These are phyloP conservation scores for Ptychoptera albimana DNA, from an alignment of 2,888 invertebrate genomes.

Conservation along the genomic window DNA sequence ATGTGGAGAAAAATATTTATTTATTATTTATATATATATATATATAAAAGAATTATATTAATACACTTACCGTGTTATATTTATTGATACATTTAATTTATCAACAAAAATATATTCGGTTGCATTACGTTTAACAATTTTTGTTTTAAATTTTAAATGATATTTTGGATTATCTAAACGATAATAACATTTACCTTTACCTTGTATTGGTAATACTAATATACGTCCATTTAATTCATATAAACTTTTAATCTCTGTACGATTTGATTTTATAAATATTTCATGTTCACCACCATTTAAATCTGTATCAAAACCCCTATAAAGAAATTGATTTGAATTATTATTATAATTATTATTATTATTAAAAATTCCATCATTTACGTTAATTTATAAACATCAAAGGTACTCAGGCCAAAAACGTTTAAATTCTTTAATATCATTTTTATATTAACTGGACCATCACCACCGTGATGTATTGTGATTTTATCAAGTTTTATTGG, in stretches of 20 bases:
- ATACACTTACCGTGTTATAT: background rate
- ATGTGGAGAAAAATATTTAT: slow-evolving; percentile 13
- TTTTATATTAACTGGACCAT: slow-evolving; percentile 24
- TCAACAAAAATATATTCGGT: background rate
- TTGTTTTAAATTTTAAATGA: too few species aligned
- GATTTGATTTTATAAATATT: slow-evolving; percentile 15
- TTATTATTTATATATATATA: slow-evolving; percentile 10
- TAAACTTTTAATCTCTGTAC: slow-evolving; percentile 11
- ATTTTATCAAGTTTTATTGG: slow-evolving; percentile 22
- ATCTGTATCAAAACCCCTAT: slow-evolving; percentile 17
- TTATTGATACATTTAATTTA: too few species aligned
- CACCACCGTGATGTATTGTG: slow-evolving; percentile 16
- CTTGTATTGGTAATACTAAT: slow-evolving; percentile 18
- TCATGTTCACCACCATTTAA: slow-evolving; percentile 10
- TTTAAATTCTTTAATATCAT: slow-evolving; percentile 20
- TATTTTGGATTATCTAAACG: too few species aligned
- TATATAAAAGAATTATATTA: background rate
- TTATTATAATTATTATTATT: too few species aligned
- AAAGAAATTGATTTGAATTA: too few species aligned
- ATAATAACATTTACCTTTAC: slow-evolving; percentile 13
- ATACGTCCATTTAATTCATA: slow-evolving; percentile 19
- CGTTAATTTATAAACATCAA: slow-evolving; percentile 13
- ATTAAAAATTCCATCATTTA: too few species aligned
- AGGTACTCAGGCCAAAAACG: slow-evolving; percentile 17
- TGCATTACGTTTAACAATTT: background rate